Conservation (phyloP, 2,113 vertebrate genomes). For the Pogonocichla stellata region DNA sequence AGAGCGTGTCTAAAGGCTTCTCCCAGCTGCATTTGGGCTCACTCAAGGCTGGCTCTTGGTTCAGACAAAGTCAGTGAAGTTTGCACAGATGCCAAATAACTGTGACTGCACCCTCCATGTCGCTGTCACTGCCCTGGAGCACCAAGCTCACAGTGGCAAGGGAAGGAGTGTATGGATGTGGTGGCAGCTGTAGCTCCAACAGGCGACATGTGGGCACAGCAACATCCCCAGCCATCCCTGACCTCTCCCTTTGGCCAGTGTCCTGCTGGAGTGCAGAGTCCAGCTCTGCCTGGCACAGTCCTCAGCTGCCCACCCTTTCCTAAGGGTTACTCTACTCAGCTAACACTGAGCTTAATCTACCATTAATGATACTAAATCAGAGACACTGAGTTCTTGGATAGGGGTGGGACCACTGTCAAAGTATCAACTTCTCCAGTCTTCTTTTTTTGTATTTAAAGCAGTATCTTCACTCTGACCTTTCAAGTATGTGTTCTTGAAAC, state of each 20-base stretch:
- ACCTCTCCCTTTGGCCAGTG: neutral
- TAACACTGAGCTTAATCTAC: neutral
- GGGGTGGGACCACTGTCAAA: neutral
- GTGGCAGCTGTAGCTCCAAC: neutral
- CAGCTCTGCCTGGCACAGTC: neutral
- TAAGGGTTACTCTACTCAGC: neutral
- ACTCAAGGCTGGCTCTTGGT: neutral
- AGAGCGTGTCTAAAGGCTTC: conserved; percentile 1
- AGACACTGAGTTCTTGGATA: neutral
- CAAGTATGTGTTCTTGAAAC: neutral
- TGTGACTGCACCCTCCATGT: neutral
- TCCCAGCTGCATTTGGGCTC: neutral
- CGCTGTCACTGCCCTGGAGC: accelerated
- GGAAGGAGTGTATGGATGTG: neutral
- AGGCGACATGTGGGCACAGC: neutral
- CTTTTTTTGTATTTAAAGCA: neutral
- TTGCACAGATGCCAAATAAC: neutral
- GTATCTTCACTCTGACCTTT: neutral
- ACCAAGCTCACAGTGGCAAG: neutral
- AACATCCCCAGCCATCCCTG: neutral
- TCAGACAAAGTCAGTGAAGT: neutral
- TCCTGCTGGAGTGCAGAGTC: neutral
- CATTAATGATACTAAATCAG: neutral
- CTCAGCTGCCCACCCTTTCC: neutral
- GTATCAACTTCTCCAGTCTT: neutral